These are phyloP conservation scores for Myotis davidii DNA, from an alignment of 2,113 vertebrate species.

Conservation along the genomic window DNA sequence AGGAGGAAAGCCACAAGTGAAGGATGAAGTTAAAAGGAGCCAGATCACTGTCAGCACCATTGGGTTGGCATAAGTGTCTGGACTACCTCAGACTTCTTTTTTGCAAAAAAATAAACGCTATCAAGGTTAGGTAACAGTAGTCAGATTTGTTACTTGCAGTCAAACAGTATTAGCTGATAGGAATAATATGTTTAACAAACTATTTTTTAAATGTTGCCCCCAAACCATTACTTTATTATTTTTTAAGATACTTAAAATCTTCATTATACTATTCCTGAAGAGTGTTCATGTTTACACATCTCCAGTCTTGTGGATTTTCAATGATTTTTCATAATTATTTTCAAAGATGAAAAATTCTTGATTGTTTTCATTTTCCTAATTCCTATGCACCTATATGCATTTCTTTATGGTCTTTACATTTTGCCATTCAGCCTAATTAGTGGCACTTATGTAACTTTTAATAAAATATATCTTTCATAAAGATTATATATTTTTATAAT, in stretches of 20 bases:
- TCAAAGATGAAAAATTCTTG: neutral
- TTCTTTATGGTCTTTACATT: neutral
- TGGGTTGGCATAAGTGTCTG: neutral
- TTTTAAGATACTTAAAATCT: neutral
- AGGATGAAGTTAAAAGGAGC: neutral
- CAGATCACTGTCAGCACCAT: neutral
- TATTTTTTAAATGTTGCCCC: neutral
- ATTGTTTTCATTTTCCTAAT: constrained; percentile 12
- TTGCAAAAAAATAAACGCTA: neutral
- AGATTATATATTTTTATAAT: neutral
- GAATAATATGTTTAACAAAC: neutral
- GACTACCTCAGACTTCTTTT: neutral
- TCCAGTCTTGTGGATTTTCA: neutral
- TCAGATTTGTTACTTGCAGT: neutral
- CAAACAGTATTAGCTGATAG: neutral
- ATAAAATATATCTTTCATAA: neutral
- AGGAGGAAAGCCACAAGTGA: neutral
- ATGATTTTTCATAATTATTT: neutral
- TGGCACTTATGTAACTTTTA: neutral
- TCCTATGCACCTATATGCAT: neutral
- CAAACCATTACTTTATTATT: neutral
- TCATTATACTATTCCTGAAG: neutral
- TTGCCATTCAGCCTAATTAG: neutral
- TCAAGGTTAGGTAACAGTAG: neutral
- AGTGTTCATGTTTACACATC: neutral